These are phyloP conservation scores for Pseudachorutes palmiensis DNA, from an alignment of 1,140 invertebrate species.

Conservation along the genomic window DNA sequence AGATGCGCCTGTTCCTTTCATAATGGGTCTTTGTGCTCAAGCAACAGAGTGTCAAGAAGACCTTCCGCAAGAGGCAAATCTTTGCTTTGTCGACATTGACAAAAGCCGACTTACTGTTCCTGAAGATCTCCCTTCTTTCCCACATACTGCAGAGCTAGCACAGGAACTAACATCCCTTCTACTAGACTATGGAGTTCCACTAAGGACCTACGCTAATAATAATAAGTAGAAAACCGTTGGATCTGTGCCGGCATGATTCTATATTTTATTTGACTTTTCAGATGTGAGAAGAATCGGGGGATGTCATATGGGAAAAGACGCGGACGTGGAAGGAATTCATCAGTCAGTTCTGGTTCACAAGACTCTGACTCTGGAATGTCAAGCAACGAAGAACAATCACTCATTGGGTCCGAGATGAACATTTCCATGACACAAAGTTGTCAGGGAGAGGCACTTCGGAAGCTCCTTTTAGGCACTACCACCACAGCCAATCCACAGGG, in stretches of 20 bases:
- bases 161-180: constrained; percentile 73
- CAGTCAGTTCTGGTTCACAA: constrained; percentile 58
- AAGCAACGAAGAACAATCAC: constrained; percentile 44
- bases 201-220: constrained; percentile 32
- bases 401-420: constrained; percentile 38
- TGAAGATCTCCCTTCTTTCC: constrained; percentile 89
- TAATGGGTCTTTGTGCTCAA: constrained; percentile 77
- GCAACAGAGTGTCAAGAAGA: constrained; percentile 46
- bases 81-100: constrained; percentile 95
- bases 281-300: neutral
- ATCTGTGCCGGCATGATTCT: too few species aligned
- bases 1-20: constrained; percentile 96
- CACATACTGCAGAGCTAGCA: constrained; percentile 75
- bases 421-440: constrained; percentile 18
- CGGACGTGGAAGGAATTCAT: constrained; percentile 54
- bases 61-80: constrained; percentile 64
- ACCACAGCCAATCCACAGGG: too few species aligned
- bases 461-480: too few species aligned
- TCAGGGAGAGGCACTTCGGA: neutral
- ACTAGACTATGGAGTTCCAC: constrained; percentile 58
- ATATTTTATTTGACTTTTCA: too few species aligned
- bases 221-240: too few species aligned
- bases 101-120: constrained; percentile 82
- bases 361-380: constrained; percentile 53
- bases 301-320: constrained; percentile 35